Conservation (phyloP, 37 sponge, comb jelly and placozoan genomes). For the Cladorhizidae sp. region DNA sequence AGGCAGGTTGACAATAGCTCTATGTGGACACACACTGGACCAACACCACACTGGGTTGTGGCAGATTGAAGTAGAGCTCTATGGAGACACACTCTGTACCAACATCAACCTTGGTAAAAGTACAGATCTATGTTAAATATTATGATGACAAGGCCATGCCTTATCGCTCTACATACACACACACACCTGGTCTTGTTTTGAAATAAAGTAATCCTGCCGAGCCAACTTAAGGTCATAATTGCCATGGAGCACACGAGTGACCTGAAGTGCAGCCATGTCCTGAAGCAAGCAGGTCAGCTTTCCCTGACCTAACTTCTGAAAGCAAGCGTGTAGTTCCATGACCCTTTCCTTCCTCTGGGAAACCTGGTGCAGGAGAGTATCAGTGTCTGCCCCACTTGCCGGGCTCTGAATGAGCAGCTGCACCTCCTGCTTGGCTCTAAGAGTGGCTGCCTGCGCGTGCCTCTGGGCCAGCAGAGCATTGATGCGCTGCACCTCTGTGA, state of each 20-base stretch:
- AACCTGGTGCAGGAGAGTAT: conserved; percentile 22
- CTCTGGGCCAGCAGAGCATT: conserved; percentile 17
- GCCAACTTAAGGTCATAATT: conserved; percentile 84
- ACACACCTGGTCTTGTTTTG: conserved; percentile 75
- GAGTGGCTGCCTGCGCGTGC: conserved; percentile 27
- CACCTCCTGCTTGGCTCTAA: conserved; percentile 36
- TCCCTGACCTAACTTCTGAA: conserved; percentile 5
- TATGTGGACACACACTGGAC: too few relatives aligned
- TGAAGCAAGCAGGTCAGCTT: conserved; percentile 37
- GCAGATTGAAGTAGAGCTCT: neutral
- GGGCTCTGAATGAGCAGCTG: neutral
- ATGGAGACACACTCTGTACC: neutral
- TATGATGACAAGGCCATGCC: too few relatives aligned
- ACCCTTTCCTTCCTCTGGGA: conserved; percentile 11
- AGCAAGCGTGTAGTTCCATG: conserved; percentile 5
- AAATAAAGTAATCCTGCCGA: conserved; percentile 80
- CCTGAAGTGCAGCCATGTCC: conserved; percentile 57
- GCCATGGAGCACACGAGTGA: conserved; percentile 56
- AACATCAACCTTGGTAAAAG: too few relatives aligned
- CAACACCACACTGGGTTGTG: neutral
- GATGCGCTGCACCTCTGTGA: conserved; percentile 43
- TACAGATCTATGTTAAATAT: too few relatives aligned
- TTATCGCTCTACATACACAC: neutral
- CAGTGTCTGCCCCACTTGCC: neutral
- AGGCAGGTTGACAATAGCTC: too few relatives aligned